Conservation (phyloP, 2,113 vertebrate species). For the Sapayoa aenigma region DNA sequence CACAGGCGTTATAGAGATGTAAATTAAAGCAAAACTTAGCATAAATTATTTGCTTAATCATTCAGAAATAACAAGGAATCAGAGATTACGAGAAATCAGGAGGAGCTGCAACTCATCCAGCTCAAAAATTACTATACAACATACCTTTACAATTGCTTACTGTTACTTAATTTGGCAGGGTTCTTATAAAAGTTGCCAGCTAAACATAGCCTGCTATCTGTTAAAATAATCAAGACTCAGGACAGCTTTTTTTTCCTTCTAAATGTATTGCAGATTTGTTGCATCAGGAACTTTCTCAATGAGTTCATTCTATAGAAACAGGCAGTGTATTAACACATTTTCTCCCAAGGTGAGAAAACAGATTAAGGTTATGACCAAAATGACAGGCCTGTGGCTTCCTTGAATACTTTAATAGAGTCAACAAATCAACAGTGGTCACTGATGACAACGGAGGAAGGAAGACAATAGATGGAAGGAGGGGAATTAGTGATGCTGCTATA, state of each 20-base stretch:
- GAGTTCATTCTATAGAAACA: constrained; percentile 8
- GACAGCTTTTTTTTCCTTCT: neutral
- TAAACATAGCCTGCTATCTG: neutral
- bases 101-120: neutral
- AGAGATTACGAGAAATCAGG: neutral
- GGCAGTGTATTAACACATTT: constrained; percentile 50
- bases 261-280: neutral
- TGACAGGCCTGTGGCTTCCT: constrained; percentile 61
- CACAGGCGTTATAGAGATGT: neutral
- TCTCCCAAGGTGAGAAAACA: constrained; percentile 68
- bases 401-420: constrained; percentile 60
- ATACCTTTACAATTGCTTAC: neutral
- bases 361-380: constrained; percentile 69
- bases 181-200: neutral
- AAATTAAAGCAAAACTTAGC: constrained; percentile 16
- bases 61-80: constrained; percentile 16
- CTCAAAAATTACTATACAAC: neutral
- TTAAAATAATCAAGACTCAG: neutral
- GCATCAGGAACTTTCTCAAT: constrained; percentile 15
- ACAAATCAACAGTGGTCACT: constrained; percentile 57
- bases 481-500: constrained; percentile 54
- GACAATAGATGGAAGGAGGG: constrained; percentile 33
- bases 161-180: neutral
- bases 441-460: constrained; percentile 53
- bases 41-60: neutral